Conservation (phyloP, 2,113 vertebrate species). For the Eolophus roseicapilla region DNA sequence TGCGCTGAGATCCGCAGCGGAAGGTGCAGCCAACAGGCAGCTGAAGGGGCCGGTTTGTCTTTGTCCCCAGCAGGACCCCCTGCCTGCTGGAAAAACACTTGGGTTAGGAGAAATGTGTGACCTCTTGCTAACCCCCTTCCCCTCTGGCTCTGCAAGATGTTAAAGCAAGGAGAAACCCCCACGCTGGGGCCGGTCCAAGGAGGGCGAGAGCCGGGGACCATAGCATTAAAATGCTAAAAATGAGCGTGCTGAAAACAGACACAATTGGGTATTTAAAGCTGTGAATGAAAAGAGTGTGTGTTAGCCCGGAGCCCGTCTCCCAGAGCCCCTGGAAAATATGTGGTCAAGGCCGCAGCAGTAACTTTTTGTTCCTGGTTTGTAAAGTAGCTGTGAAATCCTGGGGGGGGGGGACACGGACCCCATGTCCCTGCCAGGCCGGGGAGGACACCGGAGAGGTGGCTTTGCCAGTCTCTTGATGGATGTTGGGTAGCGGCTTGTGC, state of each 20-base stretch:
- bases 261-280: conserved; percentile 63
- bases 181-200: not conserved
- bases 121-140: conserved; percentile 57
- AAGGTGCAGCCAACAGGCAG: not conserved
- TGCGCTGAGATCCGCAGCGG: not conserved
- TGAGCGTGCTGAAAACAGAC: conserved; percentile 60
- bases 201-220: conserved; percentile 17
- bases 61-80: conserved; percentile 24
- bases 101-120: conserved; percentile 51
- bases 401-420: not conserved
- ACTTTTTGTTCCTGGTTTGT: conserved; percentile 46
- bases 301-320: conserved; percentile 44
- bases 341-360: conserved; percentile 11
- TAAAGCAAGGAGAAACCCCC: not conserved
- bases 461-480: not conserved
- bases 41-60: not conserved
- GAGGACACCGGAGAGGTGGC: accelerated
- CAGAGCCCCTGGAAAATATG: conserved; percentile 66
- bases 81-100: conserved; percentile 55
- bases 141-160: not conserved
- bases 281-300: conserved; percentile 65
- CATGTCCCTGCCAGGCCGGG: not conserved
- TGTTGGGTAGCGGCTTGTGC: accelerated
- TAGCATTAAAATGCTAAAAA: conserved; percentile 68
- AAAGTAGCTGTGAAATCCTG: conserved; percentile 17